Base-by-base conservation (phyloP, 2,888 invertebrate genomes). In the Epicampocera succincta region DNA sequence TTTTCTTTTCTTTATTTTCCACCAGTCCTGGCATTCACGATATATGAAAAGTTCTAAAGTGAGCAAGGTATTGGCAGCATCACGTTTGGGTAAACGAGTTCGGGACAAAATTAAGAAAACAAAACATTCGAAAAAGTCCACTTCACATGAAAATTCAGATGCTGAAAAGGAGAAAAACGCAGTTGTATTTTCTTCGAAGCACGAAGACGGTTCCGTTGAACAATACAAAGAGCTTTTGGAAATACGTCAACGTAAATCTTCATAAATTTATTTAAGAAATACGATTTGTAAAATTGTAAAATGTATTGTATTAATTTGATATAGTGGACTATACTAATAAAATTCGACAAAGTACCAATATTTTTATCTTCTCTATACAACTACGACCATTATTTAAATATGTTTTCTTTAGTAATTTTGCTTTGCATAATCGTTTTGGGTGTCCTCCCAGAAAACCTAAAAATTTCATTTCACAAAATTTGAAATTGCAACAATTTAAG, bases 1-100 rank as follows among this genome's bases (percentile, higher is more conserved):
- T 25, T 38, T 21, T 12, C 29, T 11, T 21, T 60, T 66, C 52
- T 12, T 33, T 38, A 3, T 5, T 21, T 17, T 60, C 29, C 40
- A 19, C 48, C 69, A 90, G 90, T 93, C 93, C 0, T 94, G 94
- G 94, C 93, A 93, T 86, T 92, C 92, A 52, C 90, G 94, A 56
- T 94, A 93, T 87, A 88, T 94, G 54, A 92, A 91, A 12, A 94
- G 94, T 83, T 92, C 90, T 13, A 93, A 93, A 88, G 94, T 94
- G 0, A 93, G 92, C 86, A 92, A 89, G 85, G 93, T 94, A 1
- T 86, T 94, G 17, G 92, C 91, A 0, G 92, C 92, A 0, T 92
- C 94, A 0, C 92, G 92, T 54, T 91, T 94, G 52, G 89, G 93
- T 0, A 94, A 93, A 84, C 93, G 93, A 17, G 88, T 94, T n/a